phyloP scores from a whole-genome alignment of 2,113 vertebrate species.

The Phodopus roborovskii region DNA sequence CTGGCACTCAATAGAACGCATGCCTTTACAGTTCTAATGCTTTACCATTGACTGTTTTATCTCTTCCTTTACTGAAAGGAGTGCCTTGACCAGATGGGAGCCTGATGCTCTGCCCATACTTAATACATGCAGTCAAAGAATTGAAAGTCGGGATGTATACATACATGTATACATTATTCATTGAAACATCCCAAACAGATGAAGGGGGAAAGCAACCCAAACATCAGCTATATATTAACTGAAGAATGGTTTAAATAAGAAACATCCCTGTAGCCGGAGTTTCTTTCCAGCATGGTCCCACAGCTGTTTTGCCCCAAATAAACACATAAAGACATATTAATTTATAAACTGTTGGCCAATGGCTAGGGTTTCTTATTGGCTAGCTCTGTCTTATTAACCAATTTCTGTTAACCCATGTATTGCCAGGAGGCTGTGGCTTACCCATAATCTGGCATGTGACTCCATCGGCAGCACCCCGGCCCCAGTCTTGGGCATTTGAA shows the following conservation, averaged over 20 bases:
- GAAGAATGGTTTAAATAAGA: neutral
- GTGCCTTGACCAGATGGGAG: neutral
- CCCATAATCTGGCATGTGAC: no score
- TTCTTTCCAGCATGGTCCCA: no score
- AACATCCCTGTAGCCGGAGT: no score
- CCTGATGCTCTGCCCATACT: neutral
- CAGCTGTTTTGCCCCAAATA: no score
- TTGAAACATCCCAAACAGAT: neutral
- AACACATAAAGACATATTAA: no score
- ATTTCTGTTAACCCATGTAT: no score
- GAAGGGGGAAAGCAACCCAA: neutral
- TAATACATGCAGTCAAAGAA: neutral
- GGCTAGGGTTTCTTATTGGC: no score
- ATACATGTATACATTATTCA: neutral
- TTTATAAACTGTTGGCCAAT: no score
- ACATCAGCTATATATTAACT: neutral
- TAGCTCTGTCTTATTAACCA: no score
- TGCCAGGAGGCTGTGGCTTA: no score
- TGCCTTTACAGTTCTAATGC: neutral
- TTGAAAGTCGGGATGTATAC: neutral
- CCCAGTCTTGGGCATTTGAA: neutral
- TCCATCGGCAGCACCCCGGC: neutral
- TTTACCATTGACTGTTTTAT: neutral
- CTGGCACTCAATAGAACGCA: rapidly evolving
- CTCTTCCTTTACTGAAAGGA: neutral